Conservation (phyloP, 30 jellyfish, hydroid and myxozoan species). For the Hydractinia echinata region DNA sequence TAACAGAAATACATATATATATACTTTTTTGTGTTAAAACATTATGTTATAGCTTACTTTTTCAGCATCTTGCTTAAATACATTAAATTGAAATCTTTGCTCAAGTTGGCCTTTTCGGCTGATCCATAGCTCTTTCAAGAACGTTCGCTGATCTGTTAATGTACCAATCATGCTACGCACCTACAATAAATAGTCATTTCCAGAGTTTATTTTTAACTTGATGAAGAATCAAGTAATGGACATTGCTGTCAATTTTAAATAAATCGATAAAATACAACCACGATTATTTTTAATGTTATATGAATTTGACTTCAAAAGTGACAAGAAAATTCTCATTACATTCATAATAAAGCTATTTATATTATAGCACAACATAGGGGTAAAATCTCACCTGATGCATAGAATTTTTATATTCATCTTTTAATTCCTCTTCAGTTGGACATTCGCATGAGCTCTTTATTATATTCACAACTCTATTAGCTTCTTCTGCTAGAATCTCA, state of each 20-base stretch:
- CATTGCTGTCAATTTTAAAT: too few species aligned
- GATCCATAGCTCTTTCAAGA: constrained; percentile 78
- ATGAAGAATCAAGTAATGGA: too few species aligned
- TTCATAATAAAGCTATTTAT: background rate
- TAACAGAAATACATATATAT: background rate
- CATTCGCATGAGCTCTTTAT: constrained; percentile 69
- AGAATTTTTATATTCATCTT: constrained; percentile 76
- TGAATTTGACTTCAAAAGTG: background rate
- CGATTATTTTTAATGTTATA: too few species aligned
- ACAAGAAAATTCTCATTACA: background rate
- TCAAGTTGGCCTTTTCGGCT: constrained; percentile 69
- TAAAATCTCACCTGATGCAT: constrained; percentile 37
- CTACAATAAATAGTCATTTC: constrained; percentile 1
- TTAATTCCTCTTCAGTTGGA: constrained; percentile 53
- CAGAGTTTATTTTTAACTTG: background rate
- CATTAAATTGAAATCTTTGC: constrained; percentile 75
- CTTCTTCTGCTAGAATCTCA: constrained; percentile 75
- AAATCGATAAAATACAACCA: too few species aligned
- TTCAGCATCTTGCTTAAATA: constrained; percentile 88
- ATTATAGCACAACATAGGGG: background rate
- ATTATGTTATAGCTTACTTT: constrained; percentile 47
- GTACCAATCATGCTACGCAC: constrained; percentile 80
- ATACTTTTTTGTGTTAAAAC: too few species aligned
- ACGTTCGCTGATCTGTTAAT: constrained; percentile 55
- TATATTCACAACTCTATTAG: constrained; percentile 42